phyloP scores from a whole-genome alignment of 2,888 invertebrate species.

The Drosophila neutralis region DNA sequence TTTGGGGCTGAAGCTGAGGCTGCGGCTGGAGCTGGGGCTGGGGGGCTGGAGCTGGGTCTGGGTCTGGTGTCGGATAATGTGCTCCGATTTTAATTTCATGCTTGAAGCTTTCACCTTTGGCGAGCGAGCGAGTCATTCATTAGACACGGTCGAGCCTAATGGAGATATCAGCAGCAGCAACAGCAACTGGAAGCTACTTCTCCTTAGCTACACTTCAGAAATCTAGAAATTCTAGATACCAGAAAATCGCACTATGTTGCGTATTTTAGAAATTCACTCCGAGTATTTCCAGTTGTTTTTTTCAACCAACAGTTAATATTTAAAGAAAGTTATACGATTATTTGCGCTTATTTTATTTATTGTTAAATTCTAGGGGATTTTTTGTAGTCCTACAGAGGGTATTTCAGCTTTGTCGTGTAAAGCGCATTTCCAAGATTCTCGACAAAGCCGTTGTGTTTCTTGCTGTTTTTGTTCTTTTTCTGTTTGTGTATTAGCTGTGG shows the following conservation, averaged over 20 bases:
- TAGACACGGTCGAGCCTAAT: slow-evolving; percentile 44
- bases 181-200: slow-evolving; percentile 6
- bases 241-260: neutral
- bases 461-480: neutral
- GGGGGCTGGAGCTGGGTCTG: neutral
- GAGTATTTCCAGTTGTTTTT: too few species aligned
- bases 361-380: too few species aligned
- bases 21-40: neutral
- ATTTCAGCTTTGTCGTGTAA: too few species aligned
- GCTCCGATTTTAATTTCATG: slow-evolving; percentile 52
- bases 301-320: too few species aligned
- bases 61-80: slow-evolving; percentile 5
- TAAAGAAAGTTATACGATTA: too few species aligned
- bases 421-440: neutral
- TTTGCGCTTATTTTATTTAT: too few species aligned
- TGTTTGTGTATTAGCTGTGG: neutral
- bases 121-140: slow-evolving; percentile 27
- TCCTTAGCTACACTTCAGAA: neutral
- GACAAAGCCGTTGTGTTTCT: neutral
- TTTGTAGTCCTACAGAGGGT: too few species aligned
- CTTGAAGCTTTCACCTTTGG: slow-evolving; percentile 52
- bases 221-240: neutral
- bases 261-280: too few species aligned
- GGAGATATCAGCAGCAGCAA: slow-evolving; percentile 30
- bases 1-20: neutral